phyloP scores from a whole-genome alignment of 2,888 invertebrate species.

The Arctia plantaginis region DNA sequence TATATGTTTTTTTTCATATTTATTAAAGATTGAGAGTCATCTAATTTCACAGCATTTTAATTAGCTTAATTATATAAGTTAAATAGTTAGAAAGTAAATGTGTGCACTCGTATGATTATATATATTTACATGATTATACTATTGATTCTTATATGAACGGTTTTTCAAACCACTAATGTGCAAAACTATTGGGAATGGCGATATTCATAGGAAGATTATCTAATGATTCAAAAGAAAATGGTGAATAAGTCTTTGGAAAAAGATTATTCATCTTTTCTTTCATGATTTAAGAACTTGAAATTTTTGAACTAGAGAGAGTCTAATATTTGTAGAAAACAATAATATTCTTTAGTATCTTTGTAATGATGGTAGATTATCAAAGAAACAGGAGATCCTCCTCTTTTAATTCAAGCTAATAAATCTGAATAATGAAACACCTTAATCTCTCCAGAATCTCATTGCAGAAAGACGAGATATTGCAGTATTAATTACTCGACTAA shows the following conservation, averaged over 20 bases:
- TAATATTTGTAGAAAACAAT: neutral
- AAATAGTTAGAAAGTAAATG: too few relatives aligned
- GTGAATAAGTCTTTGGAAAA: too few relatives aligned
- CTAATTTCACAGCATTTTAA: too few relatives aligned
- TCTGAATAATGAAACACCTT: slow-evolving; percentile 79
- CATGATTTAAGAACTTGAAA: neutral
- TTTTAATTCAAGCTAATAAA: slow-evolving; percentile 58
- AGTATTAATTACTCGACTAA: slow-evolving; percentile 76
- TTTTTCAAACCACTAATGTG: too few relatives aligned
- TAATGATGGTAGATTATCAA: slow-evolving; percentile 4
- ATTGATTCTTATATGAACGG: too few relatives aligned
- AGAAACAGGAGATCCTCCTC: slow-evolving; percentile 20
- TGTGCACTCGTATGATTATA: too few relatives aligned
- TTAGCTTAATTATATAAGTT: too few relatives aligned
- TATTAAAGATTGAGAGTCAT: too few relatives aligned
- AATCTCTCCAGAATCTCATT: slow-evolving; percentile 76
- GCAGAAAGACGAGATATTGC: slow-evolving; percentile 78
- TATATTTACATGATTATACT: too few relatives aligned
- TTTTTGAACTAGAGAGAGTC: neutral
- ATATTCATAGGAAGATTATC: neutral
- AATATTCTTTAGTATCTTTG: neutral
- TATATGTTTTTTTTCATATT: neutral
- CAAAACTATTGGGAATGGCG: too few relatives aligned
- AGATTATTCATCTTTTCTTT: too few relatives aligned
- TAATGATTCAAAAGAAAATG: neutral